Evolutionary conservation across 92 coral and sea anemone genomes (phyloP).

Genomic region (Anthopleura xanthogrammica): DNA sequence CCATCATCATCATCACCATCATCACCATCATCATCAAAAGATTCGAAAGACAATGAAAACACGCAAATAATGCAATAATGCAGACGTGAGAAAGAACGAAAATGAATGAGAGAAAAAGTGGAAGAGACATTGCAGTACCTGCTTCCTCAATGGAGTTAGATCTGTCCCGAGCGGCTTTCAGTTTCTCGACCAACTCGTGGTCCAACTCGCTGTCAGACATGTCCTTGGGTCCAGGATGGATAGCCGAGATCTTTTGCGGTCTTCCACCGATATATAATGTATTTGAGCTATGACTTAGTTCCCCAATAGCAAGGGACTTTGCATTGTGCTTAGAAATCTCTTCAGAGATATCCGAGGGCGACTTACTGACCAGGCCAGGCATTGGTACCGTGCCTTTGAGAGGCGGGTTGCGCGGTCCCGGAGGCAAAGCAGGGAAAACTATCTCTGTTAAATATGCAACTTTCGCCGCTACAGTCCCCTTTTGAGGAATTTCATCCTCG

Average conservation of each 20-base stretch:
- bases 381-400: constrained; percentile 82
- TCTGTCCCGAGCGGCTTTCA: constrained; percentile 33
- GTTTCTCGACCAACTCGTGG: constrained; percentile 35
- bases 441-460: constrained; percentile 81
- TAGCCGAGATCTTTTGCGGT: constrained; percentile 78
- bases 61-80: neutral
- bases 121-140: constrained; percentile 8
- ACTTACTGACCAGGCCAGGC: constrained; percentile 84
- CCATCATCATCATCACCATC: too few relatives aligned
- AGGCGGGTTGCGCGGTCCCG: constrained; percentile 51
- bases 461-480: constrained; percentile 88
- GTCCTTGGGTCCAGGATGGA: constrained; percentile 46
- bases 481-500: constrained; percentile 58
- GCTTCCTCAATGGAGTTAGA: constrained; percentile 18
- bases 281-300: constrained; percentile 71
- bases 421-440: constrained; percentile 65
- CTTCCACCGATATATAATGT: constrained; percentile 77
- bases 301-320: constrained; percentile 91
- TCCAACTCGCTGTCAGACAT: constrained; percentile 5
- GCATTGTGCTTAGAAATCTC: constrained; percentile 93
- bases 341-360: constrained; percentile 75
- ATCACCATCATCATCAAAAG: too few relatives aligned
- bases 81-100: neutral
- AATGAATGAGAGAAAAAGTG: neutral
- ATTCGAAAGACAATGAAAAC: too few relatives aligned